phyloP scores from a whole-genome alignment of 2,797 vertebrate genomes.

The Melanotaenia nigrans region DNA sequence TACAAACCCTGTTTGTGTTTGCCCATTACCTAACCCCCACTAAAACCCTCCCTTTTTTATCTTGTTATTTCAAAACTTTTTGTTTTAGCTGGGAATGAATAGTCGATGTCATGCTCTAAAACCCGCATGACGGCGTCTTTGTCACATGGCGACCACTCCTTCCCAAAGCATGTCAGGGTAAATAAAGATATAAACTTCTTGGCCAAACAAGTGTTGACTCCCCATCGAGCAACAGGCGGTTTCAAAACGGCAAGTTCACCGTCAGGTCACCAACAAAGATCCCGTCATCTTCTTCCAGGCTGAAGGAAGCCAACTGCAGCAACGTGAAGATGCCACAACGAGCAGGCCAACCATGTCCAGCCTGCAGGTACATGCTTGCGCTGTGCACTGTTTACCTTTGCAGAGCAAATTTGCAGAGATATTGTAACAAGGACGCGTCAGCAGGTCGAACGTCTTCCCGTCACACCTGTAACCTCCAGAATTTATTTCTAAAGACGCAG shows the following conservation, averaged over 20 bases:
- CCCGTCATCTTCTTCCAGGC: conserved; percentile 48
- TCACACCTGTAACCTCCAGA: neutral
- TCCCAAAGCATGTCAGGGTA: conserved; percentile 82
- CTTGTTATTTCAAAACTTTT: conserved; percentile 86
- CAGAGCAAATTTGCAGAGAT: conserved; percentile 40
- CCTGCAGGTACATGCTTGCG: conserved; percentile 23
- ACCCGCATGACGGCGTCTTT: conserved; percentile 73
- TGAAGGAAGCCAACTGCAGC: conserved; percentile 25
- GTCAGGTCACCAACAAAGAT: conserved; percentile 65
- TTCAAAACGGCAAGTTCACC: conserved; percentile 69
- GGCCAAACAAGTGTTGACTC: conserved; percentile 77
- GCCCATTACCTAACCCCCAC: conserved; percentile 80
- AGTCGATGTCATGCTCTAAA: conserved; percentile 78
- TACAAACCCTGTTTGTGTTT: conserved; percentile 86
- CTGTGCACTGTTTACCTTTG: conserved; percentile 37
- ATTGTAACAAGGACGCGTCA: conserved; percentile 16
- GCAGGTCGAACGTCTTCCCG: conserved; percentile 12
- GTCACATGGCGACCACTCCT: conserved; percentile 79
- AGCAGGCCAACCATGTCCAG: too few species aligned
- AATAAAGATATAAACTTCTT: conserved; percentile 84
- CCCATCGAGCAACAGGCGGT: conserved; percentile 48
- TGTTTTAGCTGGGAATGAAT: conserved; percentile 82
- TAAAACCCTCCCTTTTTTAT: conserved; percentile 76
- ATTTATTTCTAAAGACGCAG: too few species aligned
- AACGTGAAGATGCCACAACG: neutral